phyloP scores from a whole-genome alignment of 2,797 vertebrate species.

The Gymnothorax javanicus region DNA sequence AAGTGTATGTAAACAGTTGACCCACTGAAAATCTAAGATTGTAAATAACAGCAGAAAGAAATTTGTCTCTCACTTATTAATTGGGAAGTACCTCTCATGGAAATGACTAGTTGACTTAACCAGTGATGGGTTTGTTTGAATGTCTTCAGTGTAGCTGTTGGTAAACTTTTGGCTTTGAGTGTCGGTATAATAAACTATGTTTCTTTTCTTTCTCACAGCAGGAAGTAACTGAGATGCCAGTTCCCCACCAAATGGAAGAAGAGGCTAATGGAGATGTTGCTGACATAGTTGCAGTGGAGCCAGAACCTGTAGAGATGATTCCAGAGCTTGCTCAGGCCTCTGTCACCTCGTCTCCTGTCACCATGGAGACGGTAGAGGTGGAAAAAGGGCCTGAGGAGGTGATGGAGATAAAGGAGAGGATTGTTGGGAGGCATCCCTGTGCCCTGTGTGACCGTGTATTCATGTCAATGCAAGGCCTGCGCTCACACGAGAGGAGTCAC shows the following conservation, averaged over 20 bases:
- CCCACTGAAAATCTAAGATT: no score
- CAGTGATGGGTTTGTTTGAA: no score
- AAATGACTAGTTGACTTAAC: no score
- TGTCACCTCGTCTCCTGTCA: neutral
- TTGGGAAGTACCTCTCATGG: no score
- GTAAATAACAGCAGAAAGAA: no score
- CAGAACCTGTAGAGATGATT: neutral
- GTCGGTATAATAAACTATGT: neutral
- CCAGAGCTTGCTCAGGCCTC: conserved; percentile 3
- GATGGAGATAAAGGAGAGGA: conserved; percentile 78
- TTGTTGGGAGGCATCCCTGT: conserved; percentile 89
- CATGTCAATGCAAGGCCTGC: conserved; percentile 99
- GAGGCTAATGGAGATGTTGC: conserved; percentile 66
- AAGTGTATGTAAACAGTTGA: no score
- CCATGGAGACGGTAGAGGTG: conserved; percentile 36
- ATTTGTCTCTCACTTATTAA: no score
- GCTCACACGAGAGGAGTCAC: conserved; percentile 98
- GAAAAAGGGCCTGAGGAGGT: conserved; percentile 66
- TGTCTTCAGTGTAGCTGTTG: no score
- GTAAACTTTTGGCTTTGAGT: no score
- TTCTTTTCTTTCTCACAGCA: conserved; percentile 59
- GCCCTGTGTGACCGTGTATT: conserved; percentile 92
- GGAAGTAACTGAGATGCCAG: conserved; percentile 67
- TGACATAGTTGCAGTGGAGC: conserved; percentile 48
- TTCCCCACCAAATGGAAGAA: conserved; percentile 56